Evolutionary conservation across 1,140 invertebrate species (phyloP), one percentile per base, ranked within the genome.

Genomic region (Drosophila triauraria): DNA sequence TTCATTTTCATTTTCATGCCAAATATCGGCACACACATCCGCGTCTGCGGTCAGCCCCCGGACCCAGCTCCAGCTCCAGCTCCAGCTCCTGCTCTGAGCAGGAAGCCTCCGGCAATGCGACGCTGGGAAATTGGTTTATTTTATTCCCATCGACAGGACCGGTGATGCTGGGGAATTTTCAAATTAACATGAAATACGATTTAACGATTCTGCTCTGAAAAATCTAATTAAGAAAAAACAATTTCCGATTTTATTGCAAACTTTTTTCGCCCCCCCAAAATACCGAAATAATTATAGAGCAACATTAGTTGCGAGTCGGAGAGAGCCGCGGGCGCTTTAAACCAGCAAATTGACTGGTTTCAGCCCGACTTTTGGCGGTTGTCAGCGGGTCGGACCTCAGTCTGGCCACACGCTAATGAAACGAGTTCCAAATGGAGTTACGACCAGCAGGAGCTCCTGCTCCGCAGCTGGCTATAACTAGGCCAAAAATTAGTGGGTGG

Each of bases 101-200:
- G 65, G 75, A 70, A 77, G 80, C 76, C 80, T 63, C 38, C 44
- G 61, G 77, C 80, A 77, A 87, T 88, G 84, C 62, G 80, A 78
- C 64, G 69, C 44, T 72, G 47, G 80, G 62, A 87, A 90, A 87
- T 88, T 88, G 84, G 84, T 90, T 81, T 84, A 87, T 87, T 84
- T 87, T 84, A 84, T 90, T 75, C 69, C 57, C 72, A 90, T 84
- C 70, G 80, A 83, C 61, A 68, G 84, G 27, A 10, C 25, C 4
- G 25, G 44, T 61, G 32, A 9, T 46, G 53, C 56, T n/a, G 57
- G 70, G 62, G 54, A 56, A 62, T 74, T 84, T 84, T 54, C 12
- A 83, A 80, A 87, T 87, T 88, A 88, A 88, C 84, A 87, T 88
- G 63, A 75, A 78, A 80, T 75, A 62, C 80, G 77, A 88, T 87